phyloP scores from a whole-genome alignment of 2,797 vertebrate genomes.

The Notolabrus celidotus region DNA sequence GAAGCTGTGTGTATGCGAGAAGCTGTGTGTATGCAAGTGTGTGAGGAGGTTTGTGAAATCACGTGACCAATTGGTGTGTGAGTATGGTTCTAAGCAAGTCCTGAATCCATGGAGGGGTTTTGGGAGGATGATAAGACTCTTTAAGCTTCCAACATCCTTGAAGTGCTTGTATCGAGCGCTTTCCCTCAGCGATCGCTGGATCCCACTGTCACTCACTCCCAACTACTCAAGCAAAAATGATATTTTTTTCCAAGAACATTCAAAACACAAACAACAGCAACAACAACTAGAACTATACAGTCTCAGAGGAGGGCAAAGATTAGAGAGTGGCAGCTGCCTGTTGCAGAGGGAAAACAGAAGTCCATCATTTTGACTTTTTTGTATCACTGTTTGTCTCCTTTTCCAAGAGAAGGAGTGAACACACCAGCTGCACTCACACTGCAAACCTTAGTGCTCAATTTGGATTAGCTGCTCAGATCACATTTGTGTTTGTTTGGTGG shows the following conservation, averaged over 20 bases:
- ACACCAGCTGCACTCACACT: background rate
- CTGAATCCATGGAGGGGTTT: conserved; percentile 40
- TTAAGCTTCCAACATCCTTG: conserved; percentile 44
- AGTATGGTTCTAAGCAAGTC: conserved; percentile 36
- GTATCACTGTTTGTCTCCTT: conserved; percentile 9
- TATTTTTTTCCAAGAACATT: conserved; percentile 37
- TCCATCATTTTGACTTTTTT: conserved; percentile 31
- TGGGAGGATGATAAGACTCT: conserved; percentile 49
- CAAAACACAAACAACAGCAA: conserved; percentile 42
- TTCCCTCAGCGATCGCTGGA: conserved; percentile 41
- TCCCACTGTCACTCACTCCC: conserved; percentile 60
- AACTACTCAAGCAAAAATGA: conserved; percentile 43
- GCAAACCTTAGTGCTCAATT: background rate
- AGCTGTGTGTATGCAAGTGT: conserved; percentile 18
- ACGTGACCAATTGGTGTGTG: conserved; percentile 21
- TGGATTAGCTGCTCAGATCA: background rate
- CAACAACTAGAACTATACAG: conserved; percentile 29
- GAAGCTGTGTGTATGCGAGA: conserved; percentile 28
- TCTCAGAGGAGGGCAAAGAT: conserved; percentile 37
- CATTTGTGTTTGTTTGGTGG: background rate
- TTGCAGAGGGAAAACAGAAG: conserved; percentile 42
- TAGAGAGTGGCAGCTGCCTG: conserved; percentile 47
- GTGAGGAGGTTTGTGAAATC: conserved; percentile 44
- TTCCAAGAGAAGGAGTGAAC: conserved; percentile 23
- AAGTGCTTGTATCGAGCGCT: conserved; percentile 50